Conservation (phyloP, 2,797 vertebrate species). For the Diglossa cyanea region DNA sequence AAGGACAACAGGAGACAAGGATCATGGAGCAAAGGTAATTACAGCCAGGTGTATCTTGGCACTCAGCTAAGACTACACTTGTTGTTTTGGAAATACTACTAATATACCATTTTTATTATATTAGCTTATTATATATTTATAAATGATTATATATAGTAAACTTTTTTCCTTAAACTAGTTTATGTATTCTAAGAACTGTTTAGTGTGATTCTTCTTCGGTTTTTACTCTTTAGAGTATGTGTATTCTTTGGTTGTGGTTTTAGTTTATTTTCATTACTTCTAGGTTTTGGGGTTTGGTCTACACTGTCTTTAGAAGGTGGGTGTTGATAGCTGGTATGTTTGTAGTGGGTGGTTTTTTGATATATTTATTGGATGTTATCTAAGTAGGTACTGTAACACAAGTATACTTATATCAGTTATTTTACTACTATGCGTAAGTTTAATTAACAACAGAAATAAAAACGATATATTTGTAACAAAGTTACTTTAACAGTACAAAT, state of each 20-base stretch:
- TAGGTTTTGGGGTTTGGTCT: too few species aligned
- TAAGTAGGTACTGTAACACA: not conserved
- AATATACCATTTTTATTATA: not conserved
- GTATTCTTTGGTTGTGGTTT: not conserved
- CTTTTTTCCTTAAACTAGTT: not conserved
- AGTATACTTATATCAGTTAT: not conserved
- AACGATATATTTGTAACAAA: rapidly evolving
- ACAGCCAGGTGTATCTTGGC: rapidly evolving
- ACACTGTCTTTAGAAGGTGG: not conserved
- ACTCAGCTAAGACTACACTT: not conserved
- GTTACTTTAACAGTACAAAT: too few species aligned
- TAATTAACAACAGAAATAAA: not conserved
- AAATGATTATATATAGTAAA: not conserved
- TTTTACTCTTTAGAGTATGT: not conserved
- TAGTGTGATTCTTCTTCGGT: rapidly evolving
- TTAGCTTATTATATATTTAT: not conserved
- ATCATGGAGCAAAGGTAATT: not conserved
- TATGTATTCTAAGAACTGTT: not conserved
- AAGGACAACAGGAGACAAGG: not conserved
- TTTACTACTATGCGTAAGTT: not conserved
- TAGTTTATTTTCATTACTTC: not conserved
- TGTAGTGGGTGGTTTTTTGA: not conserved
- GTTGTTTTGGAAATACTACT: not conserved
- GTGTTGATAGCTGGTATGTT: not conserved
- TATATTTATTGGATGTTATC: not conserved